Evolutionary conservation across 2,888 invertebrate species (phyloP).

Genomic region (Xanthorhoe designata): DNA sequence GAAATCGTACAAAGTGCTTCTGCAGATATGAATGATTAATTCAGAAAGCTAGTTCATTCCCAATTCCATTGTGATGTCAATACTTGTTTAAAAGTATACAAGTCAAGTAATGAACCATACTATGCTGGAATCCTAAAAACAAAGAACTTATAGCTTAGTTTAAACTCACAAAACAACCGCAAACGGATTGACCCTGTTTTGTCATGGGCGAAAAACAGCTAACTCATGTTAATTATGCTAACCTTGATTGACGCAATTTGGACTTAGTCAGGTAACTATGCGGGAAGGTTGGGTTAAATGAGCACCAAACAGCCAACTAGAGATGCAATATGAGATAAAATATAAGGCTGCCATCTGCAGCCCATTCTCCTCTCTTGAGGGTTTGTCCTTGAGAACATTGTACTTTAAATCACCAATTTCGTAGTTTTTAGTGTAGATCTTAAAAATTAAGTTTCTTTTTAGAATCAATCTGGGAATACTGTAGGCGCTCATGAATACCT

Average conservation of each 20-base stretch:
- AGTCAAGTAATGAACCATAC: neutral
- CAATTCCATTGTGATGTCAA: too few relatives aligned
- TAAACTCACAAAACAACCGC: neutral
- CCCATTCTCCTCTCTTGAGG: constrained; percentile 6
- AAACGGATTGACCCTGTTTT: neutral
- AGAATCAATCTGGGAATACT: neutral
- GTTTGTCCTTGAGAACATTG: constrained; percentile 14
- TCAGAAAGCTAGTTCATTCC: too few relatives aligned
- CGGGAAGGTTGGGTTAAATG: constrained; percentile 22
- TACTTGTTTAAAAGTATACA: too few relatives aligned
- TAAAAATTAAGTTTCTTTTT: constrained; percentile 8
- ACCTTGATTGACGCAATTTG: constrained; percentile 11
- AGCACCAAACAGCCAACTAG: constrained; percentile 22
- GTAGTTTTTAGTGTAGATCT: neutral
- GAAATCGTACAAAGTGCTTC: neutral
- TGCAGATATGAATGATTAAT: too few relatives aligned
- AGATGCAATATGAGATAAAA: constrained; percentile 13
- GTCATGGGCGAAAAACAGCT: neutral
- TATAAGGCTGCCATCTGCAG: neutral
- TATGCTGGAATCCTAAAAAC: neutral
- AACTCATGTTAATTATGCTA: neutral
- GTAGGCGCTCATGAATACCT: neutral
- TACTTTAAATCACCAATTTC: constrained; percentile 8
- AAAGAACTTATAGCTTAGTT: neutral
- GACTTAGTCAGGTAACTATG: constrained; percentile 6